These are phyloP conservation scores for Coracopsis vasa DNA, from an alignment of 2,113 vertebrate species.

Conservation along the genomic window DNA sequence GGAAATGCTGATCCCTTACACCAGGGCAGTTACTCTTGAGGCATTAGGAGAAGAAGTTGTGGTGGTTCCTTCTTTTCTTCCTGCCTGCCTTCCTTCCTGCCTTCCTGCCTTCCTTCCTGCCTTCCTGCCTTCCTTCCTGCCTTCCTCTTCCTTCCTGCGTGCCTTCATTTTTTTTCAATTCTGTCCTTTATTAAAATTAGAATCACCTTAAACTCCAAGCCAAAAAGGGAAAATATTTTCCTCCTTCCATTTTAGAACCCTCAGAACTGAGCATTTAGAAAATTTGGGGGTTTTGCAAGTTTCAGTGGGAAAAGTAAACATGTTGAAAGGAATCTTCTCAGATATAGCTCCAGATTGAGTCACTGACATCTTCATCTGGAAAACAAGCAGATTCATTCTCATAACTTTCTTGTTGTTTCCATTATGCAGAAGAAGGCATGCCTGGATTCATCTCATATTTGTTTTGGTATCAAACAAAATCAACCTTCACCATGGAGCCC, in stretches of 20 bases:
- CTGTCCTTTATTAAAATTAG: background rate
- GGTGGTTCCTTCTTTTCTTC: background rate
- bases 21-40: background rate
- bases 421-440: background rate
- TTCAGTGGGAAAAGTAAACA: background rate
- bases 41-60: background rate
- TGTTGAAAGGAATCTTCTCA: background rate
- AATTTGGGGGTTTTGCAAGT: background rate
- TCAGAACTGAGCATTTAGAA: background rate
- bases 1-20: background rate
- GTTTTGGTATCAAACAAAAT: background rate
- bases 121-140: fast-evolving
- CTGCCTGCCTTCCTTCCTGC: too few species aligned
- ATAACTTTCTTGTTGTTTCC: background rate
- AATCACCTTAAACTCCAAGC: background rate
- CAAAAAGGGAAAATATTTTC: fast-evolving
- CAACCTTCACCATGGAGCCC: background rate
- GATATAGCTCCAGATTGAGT: background rate
- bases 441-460: background rate
- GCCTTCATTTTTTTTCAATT: background rate
- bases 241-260: background rate
- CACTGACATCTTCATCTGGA: background rate
- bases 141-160: fast-evolving
- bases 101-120: fast-evolving
- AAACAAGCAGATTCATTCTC: background rate